Base-by-base conservation (phyloP, 2,797 vertebrate genomes). In the Sylvilagus floridanus region DNA sequence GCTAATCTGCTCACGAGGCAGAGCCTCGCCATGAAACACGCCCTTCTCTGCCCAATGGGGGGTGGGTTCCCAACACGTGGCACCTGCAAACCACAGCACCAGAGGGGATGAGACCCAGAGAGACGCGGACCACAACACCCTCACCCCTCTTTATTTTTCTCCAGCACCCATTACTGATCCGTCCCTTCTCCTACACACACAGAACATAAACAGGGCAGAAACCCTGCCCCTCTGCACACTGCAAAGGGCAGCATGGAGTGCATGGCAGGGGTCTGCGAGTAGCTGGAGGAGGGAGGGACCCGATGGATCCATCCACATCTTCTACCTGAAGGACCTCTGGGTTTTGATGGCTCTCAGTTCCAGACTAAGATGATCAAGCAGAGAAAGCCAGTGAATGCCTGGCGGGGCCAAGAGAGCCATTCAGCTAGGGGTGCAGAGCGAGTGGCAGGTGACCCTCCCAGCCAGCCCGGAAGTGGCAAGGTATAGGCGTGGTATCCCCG, bases 331-430 rank as follows among this genome's bases (percentile, higher is more conserved):
- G n/a, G 66, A 71, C 30, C 54, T n/a, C 42, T 60, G 19, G 63
- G 17, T 50, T 91, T 57, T 65, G 26, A 83, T 63, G 30, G 17
- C 69, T 76, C 13, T 75, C 52, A 68, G n/a, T 77, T 88, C 60
- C 75, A 88, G 91, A 84, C 73, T 62, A 62, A 88, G 85, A 62
- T 13, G 17, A 63, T 21, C 66, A 54, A 72, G n/a, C 42, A 4
- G 26, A 77, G 69, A 91, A 89, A 89, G 24, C 28, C 60, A 89
- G 77, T 83, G 35, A 82, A 90, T 32, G 30, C 57, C 68, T 92
- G 30, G 30, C 42, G 37, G 79, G 47, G 42, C 8, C 42, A 42
- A 42, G 42, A 9, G 42, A 42, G 42, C 5, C 8, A 1, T 8
- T 42, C 42, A 42, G 42, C 42, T 42, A 7, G 42, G 42, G 42